Conservation (phyloP, 2,888 invertebrate genomes). For the Linnaemya tessellans region DNA sequence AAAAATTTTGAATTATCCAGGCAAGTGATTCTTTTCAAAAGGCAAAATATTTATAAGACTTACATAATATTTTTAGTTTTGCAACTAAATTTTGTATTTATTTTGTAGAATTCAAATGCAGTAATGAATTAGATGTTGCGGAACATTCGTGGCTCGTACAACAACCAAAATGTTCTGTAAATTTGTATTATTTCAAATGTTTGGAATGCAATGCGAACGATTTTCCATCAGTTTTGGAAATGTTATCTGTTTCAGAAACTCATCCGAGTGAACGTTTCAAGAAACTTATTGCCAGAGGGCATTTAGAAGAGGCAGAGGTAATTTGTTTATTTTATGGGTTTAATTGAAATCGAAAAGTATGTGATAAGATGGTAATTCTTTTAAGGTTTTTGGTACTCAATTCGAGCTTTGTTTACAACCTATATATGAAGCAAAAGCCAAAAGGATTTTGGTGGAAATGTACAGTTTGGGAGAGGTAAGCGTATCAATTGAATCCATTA, state of each 20-base stretch:
- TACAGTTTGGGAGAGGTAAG: constrained; percentile 75
- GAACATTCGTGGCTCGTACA: constrained; percentile 81
- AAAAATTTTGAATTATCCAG: constrained; percentile 82
- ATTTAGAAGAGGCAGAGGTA: constrained; percentile 82
- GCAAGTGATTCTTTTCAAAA: constrained; percentile 73
- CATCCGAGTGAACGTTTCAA: constrained; percentile 82
- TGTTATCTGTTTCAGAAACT: constrained; percentile 82
- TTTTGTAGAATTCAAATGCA: constrained; percentile 78
- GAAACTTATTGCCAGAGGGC: constrained; percentile 82
- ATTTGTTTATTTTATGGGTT: neutral
- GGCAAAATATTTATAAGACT: too few relatives aligned
- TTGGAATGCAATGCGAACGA: constrained; percentile 73
- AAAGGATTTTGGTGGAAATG: constrained; percentile 78
- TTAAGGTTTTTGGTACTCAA: constrained; percentile 80
- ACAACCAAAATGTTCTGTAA: constrained; percentile 81
- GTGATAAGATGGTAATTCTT: neutral
- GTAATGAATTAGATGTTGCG: constrained; percentile 79
- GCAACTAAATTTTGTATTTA: neutral
- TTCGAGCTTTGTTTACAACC: constrained; percentile 82
- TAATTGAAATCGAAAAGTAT: neutral
- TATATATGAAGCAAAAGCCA: constrained; percentile 82
- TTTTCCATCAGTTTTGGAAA: constrained; percentile 80
- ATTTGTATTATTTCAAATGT: constrained; percentile 81
- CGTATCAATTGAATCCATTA: too few relatives aligned
- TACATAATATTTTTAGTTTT: neutral